These are phyloP conservation scores for Sicus ferrugineus DNA, from an alignment of 2,888 invertebrate species.

Conservation along the genomic window DNA sequence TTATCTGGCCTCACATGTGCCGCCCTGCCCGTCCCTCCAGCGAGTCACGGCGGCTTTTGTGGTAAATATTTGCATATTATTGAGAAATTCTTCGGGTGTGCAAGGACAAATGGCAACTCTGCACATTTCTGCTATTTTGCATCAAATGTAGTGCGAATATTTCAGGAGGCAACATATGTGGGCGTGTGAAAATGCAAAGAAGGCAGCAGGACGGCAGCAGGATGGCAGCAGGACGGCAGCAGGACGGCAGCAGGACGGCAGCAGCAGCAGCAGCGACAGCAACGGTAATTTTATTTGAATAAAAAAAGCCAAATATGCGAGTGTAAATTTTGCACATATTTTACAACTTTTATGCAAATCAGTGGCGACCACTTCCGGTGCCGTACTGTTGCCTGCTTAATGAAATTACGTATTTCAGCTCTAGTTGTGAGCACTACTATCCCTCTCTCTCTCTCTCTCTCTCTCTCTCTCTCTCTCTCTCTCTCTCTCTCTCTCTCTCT, in stretches of 20 bases:
- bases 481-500: constrained; percentile 12
- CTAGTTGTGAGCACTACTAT: neutral
- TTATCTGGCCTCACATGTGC: no score
- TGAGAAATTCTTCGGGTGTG: neutral
- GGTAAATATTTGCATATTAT: constrained; percentile 1
- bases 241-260: neutral
- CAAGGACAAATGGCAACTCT: neutral
- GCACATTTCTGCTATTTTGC: neutral
- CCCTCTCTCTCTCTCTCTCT: neutral
- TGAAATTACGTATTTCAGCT: constrained; percentile 19
- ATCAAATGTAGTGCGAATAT: constrained; percentile 26
- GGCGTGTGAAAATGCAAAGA: constrained; percentile 9
- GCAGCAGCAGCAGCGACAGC: neutral
- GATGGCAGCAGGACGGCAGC: neutral
- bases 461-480: neutral
- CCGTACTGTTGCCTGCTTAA: constrained; percentile 7
- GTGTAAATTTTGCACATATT: constrained; percentile 21
- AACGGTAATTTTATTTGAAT: neutral
- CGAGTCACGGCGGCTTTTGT: no score
- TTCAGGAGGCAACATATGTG: constrained; percentile 20
- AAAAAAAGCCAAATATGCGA: neutral
- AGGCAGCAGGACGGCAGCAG: neutral
- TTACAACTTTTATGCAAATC: constrained; percentile 28
- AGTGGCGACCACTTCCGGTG: constrained; percentile 11
- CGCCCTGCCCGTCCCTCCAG: no score